Base-by-base conservation (phyloP, 2,797 vertebrate genomes). In the Poeciliopsis presidionis region DNA sequence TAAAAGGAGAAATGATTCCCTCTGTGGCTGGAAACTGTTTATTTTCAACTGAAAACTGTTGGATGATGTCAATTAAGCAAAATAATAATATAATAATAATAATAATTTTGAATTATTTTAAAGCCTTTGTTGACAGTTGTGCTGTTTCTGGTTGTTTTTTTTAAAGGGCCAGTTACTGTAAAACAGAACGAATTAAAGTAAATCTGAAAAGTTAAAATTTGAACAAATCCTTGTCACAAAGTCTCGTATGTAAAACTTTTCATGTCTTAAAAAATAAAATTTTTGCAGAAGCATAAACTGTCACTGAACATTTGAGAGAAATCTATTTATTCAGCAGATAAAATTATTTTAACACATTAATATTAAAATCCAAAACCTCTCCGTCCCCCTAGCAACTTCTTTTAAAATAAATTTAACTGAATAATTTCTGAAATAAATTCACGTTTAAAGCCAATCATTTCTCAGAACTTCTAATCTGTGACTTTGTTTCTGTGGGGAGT, bases 131-230 rank as follows among this genome's bases (percentile, higher is more conserved):
- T 73, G 71, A n/a, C 85, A 80, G 84, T 81, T 57, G 63, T 71
- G 41, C 43, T 69, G 20, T 59, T 14, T 83, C 74, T 14, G 4
- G 28, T 18, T n/a, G 16, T 45, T 61, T 77, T 77, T 82, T 77
- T 82, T 77, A 76, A 90, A 88, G 71, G 74, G 78, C 5, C 74
- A 86, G 77, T 85, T 87, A 84, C 74, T n/a, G 28, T 9, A 28
- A 70, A 28, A 30, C 43, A 53, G 5, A 39, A 22, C 33, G 2
- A 41, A 30, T 33, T 39, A 1, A 39, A 65, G 36, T 12, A 13
- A 39, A 20, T 67, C 20, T 67, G 9, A 22, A 39, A 22, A 39
- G 33, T 22, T 65, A 22, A 65, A 3, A 20, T 39, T 22, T 8
- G 18, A 39, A 65, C 5, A 9, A 11, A 22, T 22, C 18, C 8